Percentiles rank a stretch among this genome's conserved stretches.
These are phyloP conservation scores for Elegia similella DNA, from an alignment of 2,888 invertebrate species.

Conservation along the genomic window DNA sequence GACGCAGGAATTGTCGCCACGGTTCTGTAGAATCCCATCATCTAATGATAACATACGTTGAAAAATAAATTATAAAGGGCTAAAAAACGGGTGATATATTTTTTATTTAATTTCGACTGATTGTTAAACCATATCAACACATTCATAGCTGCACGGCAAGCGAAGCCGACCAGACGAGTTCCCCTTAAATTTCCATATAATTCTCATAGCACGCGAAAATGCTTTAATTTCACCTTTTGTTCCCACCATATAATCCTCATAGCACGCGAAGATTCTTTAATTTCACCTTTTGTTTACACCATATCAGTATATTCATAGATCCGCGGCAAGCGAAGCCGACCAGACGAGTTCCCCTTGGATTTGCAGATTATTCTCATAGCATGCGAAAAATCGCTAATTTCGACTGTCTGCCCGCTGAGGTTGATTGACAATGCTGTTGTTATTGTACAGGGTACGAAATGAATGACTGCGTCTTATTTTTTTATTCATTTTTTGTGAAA, in stretches of 20 bases:
- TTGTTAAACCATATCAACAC: not conserved
- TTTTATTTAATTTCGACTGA: not conserved
- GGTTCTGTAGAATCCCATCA: too few species aligned
- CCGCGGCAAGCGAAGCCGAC: constrained; percentile 23
- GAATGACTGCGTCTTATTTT: not conserved
- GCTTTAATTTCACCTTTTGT: too few species aligned
- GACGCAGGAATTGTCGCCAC: too few species aligned
- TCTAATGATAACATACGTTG: too few species aligned
- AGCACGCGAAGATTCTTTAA: not conserved
- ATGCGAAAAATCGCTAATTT: constrained; percentile 27
- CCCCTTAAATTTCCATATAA: constrained; percentile 44
- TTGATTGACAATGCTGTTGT: constrained; percentile 6
- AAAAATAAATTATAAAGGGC: too few species aligned
- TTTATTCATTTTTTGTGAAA: too few species aligned
- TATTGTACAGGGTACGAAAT: not conserved
- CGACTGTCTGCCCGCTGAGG: constrained; percentile 28
- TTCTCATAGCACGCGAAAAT: constrained; percentile 33
- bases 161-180: constrained; percentile 26
- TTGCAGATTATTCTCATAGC: constrained; percentile 36
- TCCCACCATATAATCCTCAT: too few species aligned
- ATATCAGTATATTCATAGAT: constrained; percentile 7
- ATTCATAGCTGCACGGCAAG: constrained; percentile 19
- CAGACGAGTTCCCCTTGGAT: constrained; percentile 39
- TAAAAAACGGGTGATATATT: too few species aligned
- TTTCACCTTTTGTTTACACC: not conserved